These are phyloP conservation scores for Parascotia fuliginaria DNA, from an alignment of 2,888 invertebrate genomes.

Conservation along the genomic window DNA sequence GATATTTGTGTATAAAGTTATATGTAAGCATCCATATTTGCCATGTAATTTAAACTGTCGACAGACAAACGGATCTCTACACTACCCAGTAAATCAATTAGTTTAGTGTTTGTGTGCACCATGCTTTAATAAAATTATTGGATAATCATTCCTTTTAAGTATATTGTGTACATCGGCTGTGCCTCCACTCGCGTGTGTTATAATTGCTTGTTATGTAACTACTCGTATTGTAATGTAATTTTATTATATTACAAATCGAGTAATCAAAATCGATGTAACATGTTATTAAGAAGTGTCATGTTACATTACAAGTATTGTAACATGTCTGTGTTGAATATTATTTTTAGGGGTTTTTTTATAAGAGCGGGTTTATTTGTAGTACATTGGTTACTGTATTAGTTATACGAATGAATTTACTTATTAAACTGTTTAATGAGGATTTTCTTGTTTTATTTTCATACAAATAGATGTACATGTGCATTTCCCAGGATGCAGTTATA, in stretches of 20 bases:
- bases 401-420: slow-evolving; percentile 42
- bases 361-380: slow-evolving; percentile 36
- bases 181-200: slow-evolving; percentile 19
- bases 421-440: slow-evolving; percentile 39
- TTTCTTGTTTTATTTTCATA: not conserved
- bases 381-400: slow-evolving; percentile 40
- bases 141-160: slow-evolving; percentile 36
- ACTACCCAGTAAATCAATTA: not conserved
- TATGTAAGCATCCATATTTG: no score
- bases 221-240: not conserved
- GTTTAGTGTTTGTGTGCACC: not conserved
- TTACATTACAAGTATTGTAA: not conserved
- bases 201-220: slow-evolving; percentile 23
- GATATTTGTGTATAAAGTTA: no score
- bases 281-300: not conserved
- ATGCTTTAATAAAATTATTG: slow-evolving; percentile 4
- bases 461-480: no score
- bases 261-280: not conserved
- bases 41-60: no score
- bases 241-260: slow-evolving; percentile 1
- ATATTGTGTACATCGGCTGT: slow-evolving; percentile 17
- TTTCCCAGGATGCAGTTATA: no score
- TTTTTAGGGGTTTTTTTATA: slow-evolving; percentile 29
- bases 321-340: slow-evolving; percentile 6
- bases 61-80: no score